A percentile compares a stretch with the other conserved stretches of the same genome.
These are phyloP conservation scores for Drosophila kepulauana DNA, from an alignment of 1,140 invertebrate genomes.

Conservation along the genomic window DNA sequence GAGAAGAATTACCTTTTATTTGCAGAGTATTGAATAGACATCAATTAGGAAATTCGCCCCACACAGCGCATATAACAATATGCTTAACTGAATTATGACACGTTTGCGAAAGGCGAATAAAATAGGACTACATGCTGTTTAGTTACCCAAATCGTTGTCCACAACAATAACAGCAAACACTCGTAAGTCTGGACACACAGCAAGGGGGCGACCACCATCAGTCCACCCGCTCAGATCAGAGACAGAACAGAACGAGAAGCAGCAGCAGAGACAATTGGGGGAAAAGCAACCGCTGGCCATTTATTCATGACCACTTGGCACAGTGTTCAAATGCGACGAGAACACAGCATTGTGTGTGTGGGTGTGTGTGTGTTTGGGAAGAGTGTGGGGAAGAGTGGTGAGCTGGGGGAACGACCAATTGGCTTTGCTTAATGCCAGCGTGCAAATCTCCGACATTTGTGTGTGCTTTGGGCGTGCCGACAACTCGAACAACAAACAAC, in stretches of 20 bases:
- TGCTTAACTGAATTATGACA: conserved; percentile 8
- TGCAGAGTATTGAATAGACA: no score
- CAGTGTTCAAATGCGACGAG: conserved; percentile 63
- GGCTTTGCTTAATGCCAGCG: conserved; percentile 77
- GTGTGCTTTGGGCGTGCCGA: conserved; percentile 42
- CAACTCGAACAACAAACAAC: conserved; percentile 48
- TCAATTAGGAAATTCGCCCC: no score
- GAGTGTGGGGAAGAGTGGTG: not conserved
- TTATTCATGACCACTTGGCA: conserved; percentile 74
- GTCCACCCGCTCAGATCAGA: conserved; percentile 21
- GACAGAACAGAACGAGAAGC: conserved; percentile 8
- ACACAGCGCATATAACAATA: not conserved
- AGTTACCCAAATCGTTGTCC: conserved; percentile 61
- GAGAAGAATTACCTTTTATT: no score
- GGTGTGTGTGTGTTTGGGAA: not conserved
- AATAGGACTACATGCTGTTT: conserved; percentile 54
- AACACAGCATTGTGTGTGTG: conserved; percentile 19
- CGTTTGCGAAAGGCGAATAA: not conserved
- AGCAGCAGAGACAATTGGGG: conserved; percentile 4
- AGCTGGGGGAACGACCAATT: conserved; percentile 60
- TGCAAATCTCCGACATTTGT: conserved; percentile 78
- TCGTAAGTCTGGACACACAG: conserved; percentile 45
- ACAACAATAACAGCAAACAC: conserved; percentile 51
- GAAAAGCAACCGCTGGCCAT: conserved; percentile 59
- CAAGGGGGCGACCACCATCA: not conserved